A percentile compares a stretch with the other conserved stretches of the same genome.
These are phyloP conservation scores for Lumbricus terrestris DNA, from an alignment of 2,888 invertebrate species.

Conservation along the genomic window DNA sequence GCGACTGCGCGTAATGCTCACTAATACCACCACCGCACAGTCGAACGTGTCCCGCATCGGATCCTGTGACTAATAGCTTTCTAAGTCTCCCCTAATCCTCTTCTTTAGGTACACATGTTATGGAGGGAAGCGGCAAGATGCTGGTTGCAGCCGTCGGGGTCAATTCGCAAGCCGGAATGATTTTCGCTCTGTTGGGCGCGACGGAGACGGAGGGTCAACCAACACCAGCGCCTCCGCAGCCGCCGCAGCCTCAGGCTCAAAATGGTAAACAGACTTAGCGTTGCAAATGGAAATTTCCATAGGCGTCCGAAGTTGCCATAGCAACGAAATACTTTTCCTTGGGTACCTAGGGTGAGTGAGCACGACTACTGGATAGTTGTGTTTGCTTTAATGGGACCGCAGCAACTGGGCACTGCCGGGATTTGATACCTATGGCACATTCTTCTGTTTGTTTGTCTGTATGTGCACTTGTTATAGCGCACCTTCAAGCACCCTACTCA, in stretches of 20 bases:
- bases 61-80: not conserved
- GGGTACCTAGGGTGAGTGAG: no score
- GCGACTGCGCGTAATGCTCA: not conserved
- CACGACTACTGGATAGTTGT: no score
- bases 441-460: no score
- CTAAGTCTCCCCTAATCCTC: not conserved
- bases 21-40: no score
- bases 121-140: constrained; percentile 99
- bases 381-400: no score
- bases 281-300: not conserved
- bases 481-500: no score
- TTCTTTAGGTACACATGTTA: constrained; percentile 82
- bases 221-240: no score
- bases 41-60: not conserved
- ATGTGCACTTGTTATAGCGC: no score
- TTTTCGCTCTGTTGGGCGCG: constrained; percentile 94
- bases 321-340: no score
- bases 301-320: not conserved
- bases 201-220: not conserved
- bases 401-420: no score
- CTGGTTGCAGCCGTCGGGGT: constrained; percentile 94
- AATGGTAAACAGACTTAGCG: not conserved
- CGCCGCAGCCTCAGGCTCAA: not conserved
- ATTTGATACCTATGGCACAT: no score
- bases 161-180: constrained; percentile 98